Evolutionary conservation across 1,140 invertebrate genomes (phyloP), one percentile per base, ranked within the genome.

Genomic region (Drosophila dunni): DNA sequence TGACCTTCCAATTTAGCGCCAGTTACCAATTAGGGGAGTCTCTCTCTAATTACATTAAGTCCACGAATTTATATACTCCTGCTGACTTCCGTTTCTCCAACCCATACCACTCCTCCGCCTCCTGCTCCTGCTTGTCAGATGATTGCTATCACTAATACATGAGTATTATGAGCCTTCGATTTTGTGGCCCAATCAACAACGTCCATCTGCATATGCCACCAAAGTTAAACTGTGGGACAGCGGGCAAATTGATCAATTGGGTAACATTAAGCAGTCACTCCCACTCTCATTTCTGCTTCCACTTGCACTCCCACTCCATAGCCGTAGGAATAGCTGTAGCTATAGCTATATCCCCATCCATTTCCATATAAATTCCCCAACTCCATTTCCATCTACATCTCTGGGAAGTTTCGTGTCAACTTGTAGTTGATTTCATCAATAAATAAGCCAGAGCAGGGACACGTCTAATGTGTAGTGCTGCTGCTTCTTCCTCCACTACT

Each of bases 221-320:
- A 10, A 29, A 29, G n/a, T 7, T 10, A 8, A 34, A 33, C 0
- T 24, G 24, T 36, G 34, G 17, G 51, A 42, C 29, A 46, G 33
- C 24, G 42, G 42, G 71, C 13, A 78, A 89, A 88, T 88, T 88
- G 84, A 84, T 89, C 84, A 84, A 81, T 88, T 84, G 84, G 85
- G 84, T 69, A 72, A 84, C 83, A 89, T 88, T 88, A 89, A 78
- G 80, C 65, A 64, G 66, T 45, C 79, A 72, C 82, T 86, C 71
- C 61, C 46, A 51, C 58, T 51, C 40, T 61, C 24, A 6, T 29
- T 29, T 29, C 1, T 29, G 5, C 24, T 29, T 6, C 24, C 24
- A 29, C 24, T 29, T 0, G 0, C 0, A 29, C 24, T 86, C 71
- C 61, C 46, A 54, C 57, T 50, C 38, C 64, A 60, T n/a, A 42